Evolutionary conservation across 2,113 vertebrate genomes (phyloP).

Genomic region (Cygnus buccinator): DNA sequence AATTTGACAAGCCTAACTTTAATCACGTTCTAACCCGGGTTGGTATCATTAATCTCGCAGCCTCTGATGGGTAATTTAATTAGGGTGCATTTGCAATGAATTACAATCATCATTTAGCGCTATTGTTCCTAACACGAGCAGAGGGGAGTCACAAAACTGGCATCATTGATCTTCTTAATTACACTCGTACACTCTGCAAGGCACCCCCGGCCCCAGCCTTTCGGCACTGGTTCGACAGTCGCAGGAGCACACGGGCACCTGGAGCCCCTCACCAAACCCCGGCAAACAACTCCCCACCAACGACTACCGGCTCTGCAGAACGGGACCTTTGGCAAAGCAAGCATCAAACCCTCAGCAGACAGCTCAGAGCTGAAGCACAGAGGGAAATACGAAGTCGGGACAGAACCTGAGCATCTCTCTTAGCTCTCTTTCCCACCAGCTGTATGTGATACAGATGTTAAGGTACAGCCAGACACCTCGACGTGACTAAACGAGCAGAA

Average conservation of each 20-base stretch:
- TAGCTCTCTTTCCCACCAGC: background rate
- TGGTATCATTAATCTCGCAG: slow-evolving; percentile 72
- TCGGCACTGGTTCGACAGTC: background rate
- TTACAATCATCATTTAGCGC: slow-evolving; percentile 78
- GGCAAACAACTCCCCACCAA: background rate
- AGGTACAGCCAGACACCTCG: background rate
- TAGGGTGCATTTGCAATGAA: slow-evolving; percentile 76
- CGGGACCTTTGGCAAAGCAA: background rate
- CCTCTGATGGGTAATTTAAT: slow-evolving; percentile 78
- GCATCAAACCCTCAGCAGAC: background rate
- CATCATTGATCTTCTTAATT: slow-evolving; percentile 37
- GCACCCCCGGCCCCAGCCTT: background rate
- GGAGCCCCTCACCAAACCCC: fast-evolving
- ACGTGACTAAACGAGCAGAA: background rate
- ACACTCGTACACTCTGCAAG: background rate
- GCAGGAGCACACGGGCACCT: background rate
- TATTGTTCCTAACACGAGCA: slow-evolving; percentile 33
- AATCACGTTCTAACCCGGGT: slow-evolving; percentile 52
- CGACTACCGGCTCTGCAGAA: background rate
- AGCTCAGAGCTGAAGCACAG: background rate
- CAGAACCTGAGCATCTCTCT: background rate
- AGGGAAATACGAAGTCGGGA: background rate
- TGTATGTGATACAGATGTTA: background rate
- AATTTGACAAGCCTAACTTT: slow-evolving; percentile 55
- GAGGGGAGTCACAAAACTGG: slow-evolving; percentile 57